Evolutionary conservation across 1,140 invertebrate genomes (phyloP).

Genomic region (Conus betulinus): DNA sequence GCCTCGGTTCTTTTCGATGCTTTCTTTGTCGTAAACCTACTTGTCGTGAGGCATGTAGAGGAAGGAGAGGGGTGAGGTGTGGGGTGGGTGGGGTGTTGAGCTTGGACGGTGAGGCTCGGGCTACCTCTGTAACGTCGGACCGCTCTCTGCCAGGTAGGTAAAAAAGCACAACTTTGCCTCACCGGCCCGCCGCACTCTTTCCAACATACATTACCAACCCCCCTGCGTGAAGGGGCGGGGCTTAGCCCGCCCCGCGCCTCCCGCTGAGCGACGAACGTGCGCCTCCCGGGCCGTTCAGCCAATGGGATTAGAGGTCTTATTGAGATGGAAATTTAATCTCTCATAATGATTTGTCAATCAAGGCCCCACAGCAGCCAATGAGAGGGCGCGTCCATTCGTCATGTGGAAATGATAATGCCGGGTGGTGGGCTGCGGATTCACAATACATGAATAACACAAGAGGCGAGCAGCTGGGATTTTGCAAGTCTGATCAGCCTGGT

Average conservation of each 20-base stretch:
- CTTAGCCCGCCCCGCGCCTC: conserved; percentile 7
- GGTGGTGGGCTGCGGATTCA: conserved; percentile 46
- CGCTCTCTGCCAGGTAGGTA: too few species aligned
- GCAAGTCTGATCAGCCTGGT: conserved; percentile 61
- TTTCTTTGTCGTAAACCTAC: too few species aligned
- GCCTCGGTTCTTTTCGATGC: too few species aligned
- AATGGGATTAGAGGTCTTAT: conserved; percentile 41
- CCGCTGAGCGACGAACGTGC: neutral
- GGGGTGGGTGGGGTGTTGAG: too few species aligned
- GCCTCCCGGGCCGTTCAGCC: conserved; percentile 30
- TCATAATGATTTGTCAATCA: conserved; percentile 65
- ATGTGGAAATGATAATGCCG: conserved; percentile 57
- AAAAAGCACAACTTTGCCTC: too few species aligned
- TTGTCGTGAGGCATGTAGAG: too few species aligned
- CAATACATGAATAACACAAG: conserved; percentile 65
- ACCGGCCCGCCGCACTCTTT: conserved; percentile 28
- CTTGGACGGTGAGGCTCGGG: too few species aligned
- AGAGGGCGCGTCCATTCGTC: conserved; percentile 45
- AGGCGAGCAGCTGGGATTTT: conserved; percentile 58
- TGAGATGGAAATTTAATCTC: conserved; percentile 58
- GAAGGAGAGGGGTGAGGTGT: too few species aligned
- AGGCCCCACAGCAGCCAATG: conserved; percentile 51
- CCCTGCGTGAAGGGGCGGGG: neutral
- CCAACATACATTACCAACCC: conserved; percentile 26
- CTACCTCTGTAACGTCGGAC: too few species aligned